A percentile compares a stretch with the other conserved stretches of the same genome.
These are phyloP conservation scores for Micropoecilia bifurca DNA, from an alignment of 2,797 vertebrate genomes.

Conservation along the genomic window DNA sequence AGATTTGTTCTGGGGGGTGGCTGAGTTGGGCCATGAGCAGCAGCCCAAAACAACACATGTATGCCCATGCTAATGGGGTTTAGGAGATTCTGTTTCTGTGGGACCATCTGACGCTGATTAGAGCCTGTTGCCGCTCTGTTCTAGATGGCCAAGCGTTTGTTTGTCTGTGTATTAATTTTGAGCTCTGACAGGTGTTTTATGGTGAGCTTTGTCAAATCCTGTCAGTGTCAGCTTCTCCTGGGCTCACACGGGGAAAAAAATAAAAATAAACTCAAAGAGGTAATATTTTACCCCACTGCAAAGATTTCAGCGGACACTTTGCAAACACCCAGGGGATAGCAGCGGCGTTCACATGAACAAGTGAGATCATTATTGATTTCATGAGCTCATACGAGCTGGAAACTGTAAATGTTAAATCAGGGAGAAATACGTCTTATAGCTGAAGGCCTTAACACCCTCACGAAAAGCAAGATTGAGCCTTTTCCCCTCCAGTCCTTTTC, in stretches of 20 bases:
- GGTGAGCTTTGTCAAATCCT: conserved; percentile 38
- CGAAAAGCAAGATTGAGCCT: conserved; percentile 29
- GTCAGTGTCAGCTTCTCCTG: conserved; percentile 42
- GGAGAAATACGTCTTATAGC: conserved; percentile 64
- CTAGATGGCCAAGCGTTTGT: conserved; percentile 38
- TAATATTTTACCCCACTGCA: conserved; percentile 47
- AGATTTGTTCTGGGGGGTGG: conserved; percentile 57
- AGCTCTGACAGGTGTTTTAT: conserved; percentile 42
- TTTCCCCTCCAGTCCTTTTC: conserved; percentile 45
- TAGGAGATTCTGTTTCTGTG: conserved; percentile 59
- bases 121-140: conserved; percentile 41
- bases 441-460: conserved; percentile 44
- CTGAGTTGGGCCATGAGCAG: conserved; percentile 61
- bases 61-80: conserved; percentile 70
- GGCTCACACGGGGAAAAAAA: conserved; percentile 15
- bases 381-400: conserved; percentile 54
- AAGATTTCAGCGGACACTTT: conserved; percentile 54
- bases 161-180: conserved; percentile 53
- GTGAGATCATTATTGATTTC: conserved; percentile 67
- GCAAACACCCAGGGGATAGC: conserved; percentile 57
- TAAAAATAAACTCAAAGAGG: conserved; percentile 44
- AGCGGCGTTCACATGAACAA: conserved; percentile 51
- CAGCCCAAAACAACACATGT: conserved; percentile 50
- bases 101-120: conserved; percentile 77
- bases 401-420: conserved; percentile 60